These are phyloP conservation scores for Caerostris extrusa DNA, from an alignment of 1,140 invertebrate genomes.

Conservation along the genomic window DNA sequence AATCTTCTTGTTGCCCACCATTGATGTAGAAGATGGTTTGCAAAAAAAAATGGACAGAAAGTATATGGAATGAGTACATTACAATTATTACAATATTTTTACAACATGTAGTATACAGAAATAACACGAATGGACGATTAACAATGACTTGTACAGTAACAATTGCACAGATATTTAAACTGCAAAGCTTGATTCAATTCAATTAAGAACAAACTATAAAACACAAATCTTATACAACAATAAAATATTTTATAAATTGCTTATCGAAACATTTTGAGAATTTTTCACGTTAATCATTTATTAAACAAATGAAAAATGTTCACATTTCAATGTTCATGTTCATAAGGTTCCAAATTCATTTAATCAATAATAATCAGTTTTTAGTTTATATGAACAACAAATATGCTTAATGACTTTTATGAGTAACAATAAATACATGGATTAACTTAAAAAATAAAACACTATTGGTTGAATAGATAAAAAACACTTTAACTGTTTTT, in stretches of 20 bases:
- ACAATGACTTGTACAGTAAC: background rate
- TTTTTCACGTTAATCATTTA: background rate
- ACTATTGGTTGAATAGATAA: too few relatives aligned
- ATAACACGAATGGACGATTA: background rate
- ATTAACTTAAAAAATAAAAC: too few relatives aligned
- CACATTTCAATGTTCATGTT: background rate
- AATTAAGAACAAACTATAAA: background rate
- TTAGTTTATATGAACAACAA: background rate
- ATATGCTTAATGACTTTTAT: too few relatives aligned
- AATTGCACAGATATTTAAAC: background rate
- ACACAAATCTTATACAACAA: background rate
- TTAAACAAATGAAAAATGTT: background rate
- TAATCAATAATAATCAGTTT: background rate
- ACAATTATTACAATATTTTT: background rate
- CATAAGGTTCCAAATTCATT: background rate
- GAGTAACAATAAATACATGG: too few relatives aligned
- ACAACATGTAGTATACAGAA: conserved; percentile 8
- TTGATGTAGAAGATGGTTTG: too few relatives aligned
- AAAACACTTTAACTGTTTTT: too few relatives aligned
- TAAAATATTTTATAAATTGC: background rate
- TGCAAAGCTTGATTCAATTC: background rate
- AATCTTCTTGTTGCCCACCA: too few relatives aligned
- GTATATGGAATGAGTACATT: background rate
- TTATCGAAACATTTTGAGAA: too few relatives aligned
- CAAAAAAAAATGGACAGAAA: conserved; percentile 8